Base-by-base conservation (phyloP, 2,888 invertebrate species). In the Tortrix viridana region DNA sequence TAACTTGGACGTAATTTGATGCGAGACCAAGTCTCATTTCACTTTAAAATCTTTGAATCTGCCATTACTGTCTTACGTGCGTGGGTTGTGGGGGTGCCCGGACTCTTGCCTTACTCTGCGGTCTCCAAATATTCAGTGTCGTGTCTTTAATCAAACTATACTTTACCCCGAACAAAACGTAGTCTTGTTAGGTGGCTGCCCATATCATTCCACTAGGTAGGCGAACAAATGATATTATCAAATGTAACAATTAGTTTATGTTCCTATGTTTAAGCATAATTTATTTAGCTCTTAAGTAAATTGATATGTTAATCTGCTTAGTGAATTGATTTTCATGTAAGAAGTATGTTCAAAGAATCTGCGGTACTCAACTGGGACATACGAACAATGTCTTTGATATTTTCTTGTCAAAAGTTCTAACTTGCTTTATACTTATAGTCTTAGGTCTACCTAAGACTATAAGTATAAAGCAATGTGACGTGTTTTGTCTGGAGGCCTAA, bases 201-300 rank as follows among this genome's bases (percentile, higher is more conserved):
- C 48, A 20, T 44, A 55, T 52, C 61, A 58, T 63, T 66, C 58
- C 65, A 22, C 53, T 71, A 70, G 72, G 61, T 74, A 74, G 74
- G 68, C 19, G 63, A 74, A 73, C 71, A 69, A 74, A 74, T 70
- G 62, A 53, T 53, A 38, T 53, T 55, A 60, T 18, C 18, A n/a
- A 44, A 44, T 16, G 7, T 18, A 44, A 19, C 44, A 38, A n/a
- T 38, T n/a, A 14, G 5, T n/a, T n/a, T 38, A 38, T 4, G 49
- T 55, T 60, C 48, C 49, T 43, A 59, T 5, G 23, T 55, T 26
- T n/a, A 49, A 18, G 26, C 43, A 26, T 26, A 26, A 16, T 41
- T 49, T 49, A 53, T n/a, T 32, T 37, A 38, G 47, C 38, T 48
- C 18, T 37, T 23, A 48, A 5, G 19, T 19, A 16, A 60, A 14